A percentile compares a stretch with the other conserved stretches of the same genome.
phyloP scores from a whole-genome alignment of 2,113 vertebrate species.

The Lepus americanus region DNA sequence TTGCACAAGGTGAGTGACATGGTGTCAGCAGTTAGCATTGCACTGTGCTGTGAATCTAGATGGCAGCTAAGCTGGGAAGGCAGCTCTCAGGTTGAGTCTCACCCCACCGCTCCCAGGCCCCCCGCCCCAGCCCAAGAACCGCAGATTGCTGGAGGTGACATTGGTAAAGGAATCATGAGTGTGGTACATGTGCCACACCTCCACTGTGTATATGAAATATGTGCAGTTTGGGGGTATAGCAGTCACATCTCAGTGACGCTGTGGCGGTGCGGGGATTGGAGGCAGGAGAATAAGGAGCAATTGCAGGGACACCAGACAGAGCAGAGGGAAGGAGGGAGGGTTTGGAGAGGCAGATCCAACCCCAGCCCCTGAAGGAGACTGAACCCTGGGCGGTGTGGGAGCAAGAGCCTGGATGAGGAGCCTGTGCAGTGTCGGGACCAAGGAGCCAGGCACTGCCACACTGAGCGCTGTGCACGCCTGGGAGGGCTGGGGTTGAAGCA shows the following conservation, averaged over 20 bases:
- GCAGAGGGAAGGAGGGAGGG: background rate
- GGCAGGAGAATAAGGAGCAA: too few relatives aligned
- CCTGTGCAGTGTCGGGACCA: rapidly evolving
- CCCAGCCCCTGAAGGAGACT: background rate
- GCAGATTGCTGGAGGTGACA: background rate
- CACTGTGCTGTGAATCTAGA: background rate
- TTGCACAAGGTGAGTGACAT: too few relatives aligned
- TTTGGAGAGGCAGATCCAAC: background rate
- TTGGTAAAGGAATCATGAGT: background rate
- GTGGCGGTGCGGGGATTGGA: too few relatives aligned
- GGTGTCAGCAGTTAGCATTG: too few relatives aligned
- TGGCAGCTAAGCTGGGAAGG: background rate
- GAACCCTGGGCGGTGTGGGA: background rate
- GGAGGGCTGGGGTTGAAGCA: background rate
- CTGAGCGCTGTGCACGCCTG: background rate
- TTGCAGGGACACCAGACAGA: background rate
- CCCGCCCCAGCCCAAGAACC: background rate
- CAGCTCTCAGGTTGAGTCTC: background rate
- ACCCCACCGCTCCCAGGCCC: background rate
- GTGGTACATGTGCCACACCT: background rate
- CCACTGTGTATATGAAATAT: background rate
- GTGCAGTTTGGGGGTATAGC: background rate
- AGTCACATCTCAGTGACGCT: background rate
- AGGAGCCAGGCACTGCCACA: background rate
- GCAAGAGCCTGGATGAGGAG: background rate